Evolutionary conservation across 2,797 vertebrate genomes (phyloP).

Genomic region (Sparus aurata): DNA sequence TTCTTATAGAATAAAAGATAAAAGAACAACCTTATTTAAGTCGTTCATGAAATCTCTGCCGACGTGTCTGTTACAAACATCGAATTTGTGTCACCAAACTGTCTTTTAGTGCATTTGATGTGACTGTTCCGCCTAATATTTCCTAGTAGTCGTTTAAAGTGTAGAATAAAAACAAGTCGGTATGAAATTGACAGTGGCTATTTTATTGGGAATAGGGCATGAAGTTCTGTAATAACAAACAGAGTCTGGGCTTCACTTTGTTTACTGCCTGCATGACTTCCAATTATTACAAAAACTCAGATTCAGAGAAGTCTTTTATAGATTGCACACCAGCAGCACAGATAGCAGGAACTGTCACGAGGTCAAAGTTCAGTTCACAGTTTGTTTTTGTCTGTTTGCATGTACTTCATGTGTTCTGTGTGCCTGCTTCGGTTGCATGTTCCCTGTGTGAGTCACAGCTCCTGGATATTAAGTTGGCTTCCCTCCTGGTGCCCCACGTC

Average conservation of each 20-base stretch:
- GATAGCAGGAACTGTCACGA: constrained; percentile 43
- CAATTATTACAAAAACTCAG: not conserved
- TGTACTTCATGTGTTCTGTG: constrained; percentile 23
- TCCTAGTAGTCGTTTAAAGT: too few species aligned
- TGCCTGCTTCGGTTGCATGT: constrained; percentile 25
- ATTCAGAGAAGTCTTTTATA: not conserved
- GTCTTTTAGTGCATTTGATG: not conserved
- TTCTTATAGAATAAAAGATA: too few species aligned
- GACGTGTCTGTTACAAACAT: not conserved
- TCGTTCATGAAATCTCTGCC: not conserved
- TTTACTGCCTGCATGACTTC: not conserved
- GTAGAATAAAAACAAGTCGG: not conserved
- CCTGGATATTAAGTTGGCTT: constrained; percentile 92
- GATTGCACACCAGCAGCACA: constrained; percentile 39
- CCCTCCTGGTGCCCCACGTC: constrained; percentile 97
- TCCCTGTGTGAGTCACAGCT: constrained; percentile 71
- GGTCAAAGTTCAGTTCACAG: constrained; percentile 71
- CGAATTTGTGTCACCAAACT: not conserved
- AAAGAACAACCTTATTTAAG: not conserved
- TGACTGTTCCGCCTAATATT: not conserved
- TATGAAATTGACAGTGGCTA: not conserved
- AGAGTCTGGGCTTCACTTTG: not conserved
- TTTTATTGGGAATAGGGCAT: not conserved
- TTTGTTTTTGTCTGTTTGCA: constrained; percentile 35
- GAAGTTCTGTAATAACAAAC: not conserved